A percentile compares a stretch with the other conserved stretches of the same genome.
These are phyloP conservation scores for Esox lucius DNA, from an alignment of 2,797 vertebrate genomes.

Conservation along the genomic window DNA sequence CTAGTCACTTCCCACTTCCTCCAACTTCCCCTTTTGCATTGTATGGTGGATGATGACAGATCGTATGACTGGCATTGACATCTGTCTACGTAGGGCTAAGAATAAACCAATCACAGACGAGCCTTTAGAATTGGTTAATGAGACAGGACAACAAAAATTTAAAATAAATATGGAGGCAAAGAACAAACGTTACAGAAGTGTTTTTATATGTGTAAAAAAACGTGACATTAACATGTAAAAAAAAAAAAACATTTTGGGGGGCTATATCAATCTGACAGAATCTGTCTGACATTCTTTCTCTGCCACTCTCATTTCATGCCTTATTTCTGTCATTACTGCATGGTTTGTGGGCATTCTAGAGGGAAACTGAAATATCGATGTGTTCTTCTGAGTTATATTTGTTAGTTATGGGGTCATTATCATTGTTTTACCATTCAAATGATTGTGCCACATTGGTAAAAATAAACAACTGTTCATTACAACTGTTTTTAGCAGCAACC, in stretches of 20 bases:
- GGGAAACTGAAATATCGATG: too few species aligned
- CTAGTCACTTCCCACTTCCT: conserved; percentile 60
- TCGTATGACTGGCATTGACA: conserved; percentile 67
- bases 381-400: too few species aligned
- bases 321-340: too few species aligned
- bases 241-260: background rate
- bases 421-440: too few species aligned
- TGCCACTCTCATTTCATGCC: too few species aligned
- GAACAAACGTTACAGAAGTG: background rate
- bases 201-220: background rate
- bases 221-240: background rate
- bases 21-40: conserved; percentile 73
- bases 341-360: too few species aligned
- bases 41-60: conserved; percentile 72
- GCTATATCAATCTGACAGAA: too few species aligned
- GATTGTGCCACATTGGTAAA: too few species aligned
- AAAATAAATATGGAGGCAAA: background rate
- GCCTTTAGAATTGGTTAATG: conserved; percentile 23
- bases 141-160: background rate
- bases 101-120: conserved; percentile 55
- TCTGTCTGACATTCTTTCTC: too few species aligned
- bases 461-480: too few species aligned
- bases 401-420: too few species aligned
- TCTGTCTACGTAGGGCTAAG: conserved; percentile 35
- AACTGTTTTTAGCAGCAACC: too few species aligned